These are phyloP conservation scores for Digitonthophagus gazella DNA, from an alignment of 2,888 invertebrate species.

Conservation along the genomic window DNA sequence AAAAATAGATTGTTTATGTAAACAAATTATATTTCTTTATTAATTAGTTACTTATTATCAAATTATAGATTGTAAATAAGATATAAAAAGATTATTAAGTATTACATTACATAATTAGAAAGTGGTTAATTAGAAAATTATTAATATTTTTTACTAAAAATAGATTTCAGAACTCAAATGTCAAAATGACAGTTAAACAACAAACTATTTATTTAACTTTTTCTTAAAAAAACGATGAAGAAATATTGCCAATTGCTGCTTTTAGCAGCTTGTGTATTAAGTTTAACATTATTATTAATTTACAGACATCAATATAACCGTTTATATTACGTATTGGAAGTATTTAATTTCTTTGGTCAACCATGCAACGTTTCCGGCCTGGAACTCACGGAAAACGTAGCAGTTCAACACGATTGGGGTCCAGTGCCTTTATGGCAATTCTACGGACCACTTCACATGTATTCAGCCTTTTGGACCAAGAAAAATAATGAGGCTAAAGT, in stretches of 20 bases:
- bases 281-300: conserved; percentile 71
- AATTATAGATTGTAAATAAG: too few species aligned
- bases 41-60: too few species aligned
- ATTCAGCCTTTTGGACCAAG: conserved; percentile 64
- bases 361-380: conserved; percentile 55
- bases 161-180: not conserved
- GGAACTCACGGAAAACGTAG: conserved; percentile 50
- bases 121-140: not conserved
- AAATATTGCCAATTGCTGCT: conserved; percentile 81
- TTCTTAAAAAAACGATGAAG: conserved; percentile 59
- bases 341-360: conserved; percentile 81
- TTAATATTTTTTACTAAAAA: too few species aligned
- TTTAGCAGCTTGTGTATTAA: conserved; percentile 67
- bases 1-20: too few species aligned
- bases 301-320: conserved; percentile 85
- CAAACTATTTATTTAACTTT: not conserved
- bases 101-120: too few species aligned
- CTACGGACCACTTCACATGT: conserved; percentile 62
- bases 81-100: too few species aligned
- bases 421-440: conserved; percentile 69
- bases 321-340: conserved; percentile 78
- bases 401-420: conserved; percentile 60
- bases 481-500: conserved; percentile 45
- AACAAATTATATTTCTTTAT: too few species aligned
- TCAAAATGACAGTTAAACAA: not conserved